Evolutionary conservation across 2,797 vertebrate species (phyloP).

Genomic region (Australoheros facetus): DNA sequence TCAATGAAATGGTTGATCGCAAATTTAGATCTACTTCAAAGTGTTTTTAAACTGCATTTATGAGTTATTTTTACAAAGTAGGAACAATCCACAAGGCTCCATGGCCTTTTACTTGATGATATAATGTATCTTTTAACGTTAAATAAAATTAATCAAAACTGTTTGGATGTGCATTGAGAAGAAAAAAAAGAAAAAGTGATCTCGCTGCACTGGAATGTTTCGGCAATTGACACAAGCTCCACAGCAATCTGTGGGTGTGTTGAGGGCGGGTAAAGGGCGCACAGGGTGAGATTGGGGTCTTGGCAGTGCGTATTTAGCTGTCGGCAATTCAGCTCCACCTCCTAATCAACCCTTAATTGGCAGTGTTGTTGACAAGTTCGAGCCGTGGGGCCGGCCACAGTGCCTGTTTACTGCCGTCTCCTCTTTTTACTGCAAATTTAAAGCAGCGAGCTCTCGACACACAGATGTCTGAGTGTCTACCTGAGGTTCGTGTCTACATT

Average conservation of each 20-base stretch:
- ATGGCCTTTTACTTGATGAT: background rate
- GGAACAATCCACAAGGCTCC: background rate
- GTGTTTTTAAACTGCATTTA: fast-evolving
- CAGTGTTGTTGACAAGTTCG: constrained; percentile 60
- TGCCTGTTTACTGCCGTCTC: constrained; percentile 48
- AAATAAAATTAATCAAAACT: background rate
- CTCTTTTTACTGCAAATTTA: constrained; percentile 21
- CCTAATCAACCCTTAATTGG: constrained; percentile 77
- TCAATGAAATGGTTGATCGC: background rate
- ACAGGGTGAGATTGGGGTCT: constrained; percentile 14
- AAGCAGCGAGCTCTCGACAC: constrained; percentile 2
- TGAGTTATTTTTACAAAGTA: background rate
- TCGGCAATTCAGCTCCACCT: constrained; percentile 50
- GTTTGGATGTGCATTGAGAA: background rate
- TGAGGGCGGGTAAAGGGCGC: background rate
- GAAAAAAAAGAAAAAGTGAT: background rate
- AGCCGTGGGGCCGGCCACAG: constrained; percentile 48
- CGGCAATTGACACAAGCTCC: background rate
- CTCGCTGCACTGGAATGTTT: background rate
- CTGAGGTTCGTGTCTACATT: background rate
- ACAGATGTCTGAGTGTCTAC: background rate
- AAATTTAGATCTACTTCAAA: background rate
- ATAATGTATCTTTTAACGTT: background rate
- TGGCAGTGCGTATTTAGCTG: constrained; percentile 62
- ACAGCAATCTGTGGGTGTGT: background rate